Evolutionary conservation across 2,888 invertebrate species (phyloP).

Genomic region (Drosophila robusta): DNA sequence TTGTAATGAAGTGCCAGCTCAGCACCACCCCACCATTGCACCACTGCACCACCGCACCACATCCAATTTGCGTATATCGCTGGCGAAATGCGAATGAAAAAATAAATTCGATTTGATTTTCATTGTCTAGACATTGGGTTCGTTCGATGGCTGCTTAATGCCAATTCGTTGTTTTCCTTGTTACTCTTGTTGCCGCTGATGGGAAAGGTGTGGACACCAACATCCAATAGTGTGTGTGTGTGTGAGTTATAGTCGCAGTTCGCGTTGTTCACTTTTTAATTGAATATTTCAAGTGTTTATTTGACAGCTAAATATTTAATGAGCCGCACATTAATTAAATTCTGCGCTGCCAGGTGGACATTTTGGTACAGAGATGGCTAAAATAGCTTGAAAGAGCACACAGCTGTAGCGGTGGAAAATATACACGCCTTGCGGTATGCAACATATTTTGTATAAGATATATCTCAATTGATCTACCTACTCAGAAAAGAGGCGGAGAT

Average conservation of each 20-base stretch:
- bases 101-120: slow-evolving; percentile 78
- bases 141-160: slow-evolving; percentile 68
- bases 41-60: slow-evolving; percentile 20
- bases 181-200: slow-evolving; percentile 11
- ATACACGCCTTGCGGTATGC: slow-evolving; percentile 12
- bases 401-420: background rate
- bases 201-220: slow-evolving; percentile 57
- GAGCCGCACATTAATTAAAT: slow-evolving; percentile 67
- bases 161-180: slow-evolving; percentile 71
- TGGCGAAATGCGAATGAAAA: slow-evolving; percentile 44
- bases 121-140: slow-evolving; percentile 79
- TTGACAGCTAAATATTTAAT: slow-evolving; percentile 77
- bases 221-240: slow-evolving; percentile 25
- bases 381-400: background rate
- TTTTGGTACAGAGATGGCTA: background rate
- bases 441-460: too few relatives aligned
- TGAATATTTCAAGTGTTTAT: slow-evolving; percentile 75
- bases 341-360: background rate
- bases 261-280: slow-evolving; percentile 69
- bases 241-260: slow-evolving; percentile 5
- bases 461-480: too few relatives aligned
- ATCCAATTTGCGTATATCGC: slow-evolving; percentile 69
- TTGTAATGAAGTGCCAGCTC: slow-evolving; percentile 73
- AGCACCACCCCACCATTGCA: background rate
- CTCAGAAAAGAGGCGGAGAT: too few relatives aligned